A percentile compares a stretch with the other conserved stretches of the same genome.
Evolutionary conservation across 2,888 invertebrate genomes (phyloP).

Genomic region (Ctenicera cuprea): DNA sequence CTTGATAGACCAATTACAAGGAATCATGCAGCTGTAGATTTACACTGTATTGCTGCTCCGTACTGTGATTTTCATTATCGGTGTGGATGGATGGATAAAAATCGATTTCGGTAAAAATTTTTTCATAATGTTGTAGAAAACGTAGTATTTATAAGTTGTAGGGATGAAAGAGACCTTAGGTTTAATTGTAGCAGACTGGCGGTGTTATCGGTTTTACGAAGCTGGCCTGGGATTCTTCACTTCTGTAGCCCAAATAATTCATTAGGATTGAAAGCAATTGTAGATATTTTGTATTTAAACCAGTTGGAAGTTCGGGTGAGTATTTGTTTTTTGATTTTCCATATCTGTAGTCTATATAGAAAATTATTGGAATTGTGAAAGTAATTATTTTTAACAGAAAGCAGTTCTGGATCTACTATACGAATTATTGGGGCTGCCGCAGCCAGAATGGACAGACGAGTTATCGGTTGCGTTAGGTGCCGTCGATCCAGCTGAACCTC

Average conservation of each 20-base stretch:
- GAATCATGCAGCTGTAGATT: slow-evolving; percentile 83
- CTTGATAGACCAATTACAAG: slow-evolving; percentile 90
- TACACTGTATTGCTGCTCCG: slow-evolving; percentile 92
- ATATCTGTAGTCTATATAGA: too few relatives aligned
- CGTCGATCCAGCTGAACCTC: slow-evolving; percentile 90
- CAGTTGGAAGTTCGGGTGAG: slow-evolving; percentile 90
- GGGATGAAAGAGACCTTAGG: slow-evolving; percentile 86
- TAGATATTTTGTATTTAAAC: slow-evolving; percentile 88
- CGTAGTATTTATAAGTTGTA: slow-evolving; percentile 60
- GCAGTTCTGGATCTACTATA: slow-evolving; percentile 94
- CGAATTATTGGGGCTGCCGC: slow-evolving; percentile 90
- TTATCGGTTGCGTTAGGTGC: slow-evolving; percentile 91
- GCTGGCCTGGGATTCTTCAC: slow-evolving; percentile 93
- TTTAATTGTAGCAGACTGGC: slow-evolving; percentile 91
- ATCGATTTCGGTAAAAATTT: slow-evolving; percentile 74
- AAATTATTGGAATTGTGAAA: too few relatives aligned
- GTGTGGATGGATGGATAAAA: slow-evolving; percentile 82
- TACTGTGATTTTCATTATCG: slow-evolving; percentile 94
- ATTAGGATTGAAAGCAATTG: slow-evolving; percentile 86
- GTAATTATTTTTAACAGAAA: slow-evolving; percentile 78
- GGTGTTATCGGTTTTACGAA: slow-evolving; percentile 88
- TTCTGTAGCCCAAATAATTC: slow-evolving; percentile 87
- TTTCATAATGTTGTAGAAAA: not conserved
- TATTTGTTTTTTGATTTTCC: not conserved
- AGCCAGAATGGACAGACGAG: slow-evolving; percentile 96